Base-by-base conservation (phyloP, 2,113 vertebrate genomes). In the Nesospiza acunhae region DNA sequence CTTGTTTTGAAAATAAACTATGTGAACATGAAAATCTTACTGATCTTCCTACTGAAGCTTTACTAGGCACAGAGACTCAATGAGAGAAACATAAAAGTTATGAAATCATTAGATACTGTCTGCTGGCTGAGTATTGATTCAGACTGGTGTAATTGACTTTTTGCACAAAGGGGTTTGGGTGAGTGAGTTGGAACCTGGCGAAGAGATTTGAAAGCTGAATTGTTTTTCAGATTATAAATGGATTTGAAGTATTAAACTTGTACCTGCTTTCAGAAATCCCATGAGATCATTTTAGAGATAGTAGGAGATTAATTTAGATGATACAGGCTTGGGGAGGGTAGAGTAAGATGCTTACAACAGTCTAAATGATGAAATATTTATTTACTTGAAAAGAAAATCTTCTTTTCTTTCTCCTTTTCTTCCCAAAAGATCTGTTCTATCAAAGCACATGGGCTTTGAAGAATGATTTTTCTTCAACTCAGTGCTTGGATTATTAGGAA, bases 21-120 rank as follows among this genome's bases (percentile, higher is more conserved):
- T 53, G 66, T 94, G 58, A 94, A 91, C 82, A 58, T n/a, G 55
- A 59, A 66, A 89, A 75, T 79, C 33, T 39, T 31, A 82, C 77
- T 91, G 87, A 96, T 97, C 87, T 66, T 95, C 88, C 85, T 89
- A 68, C 89, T 60, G 76, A 69, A 67, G 53, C 66, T 85, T 76
- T 90, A 26, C 53, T 89, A 12, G 5, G 18, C 14, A 10, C 39
- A 81, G 28, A 68, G 50, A 24, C 76, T 72, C 89, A 60, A 87
- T 69, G 44, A 79, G 56, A 78, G 56, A 21, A 85, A 46, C 35
- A 31, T n/a, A 52, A 44, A 79, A 76, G 60, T 82, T 64, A 11
- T 0, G 24, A 66, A 66, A 69, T 67, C 22, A 16, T 60, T n/a
- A 83, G 74, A 12, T 58, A 13, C 31, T 58, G 42, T 53, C 72